Evolutionary conservation across 2,797 vertebrate species (phyloP).

Genomic region (Glossophaga mutica): DNA sequence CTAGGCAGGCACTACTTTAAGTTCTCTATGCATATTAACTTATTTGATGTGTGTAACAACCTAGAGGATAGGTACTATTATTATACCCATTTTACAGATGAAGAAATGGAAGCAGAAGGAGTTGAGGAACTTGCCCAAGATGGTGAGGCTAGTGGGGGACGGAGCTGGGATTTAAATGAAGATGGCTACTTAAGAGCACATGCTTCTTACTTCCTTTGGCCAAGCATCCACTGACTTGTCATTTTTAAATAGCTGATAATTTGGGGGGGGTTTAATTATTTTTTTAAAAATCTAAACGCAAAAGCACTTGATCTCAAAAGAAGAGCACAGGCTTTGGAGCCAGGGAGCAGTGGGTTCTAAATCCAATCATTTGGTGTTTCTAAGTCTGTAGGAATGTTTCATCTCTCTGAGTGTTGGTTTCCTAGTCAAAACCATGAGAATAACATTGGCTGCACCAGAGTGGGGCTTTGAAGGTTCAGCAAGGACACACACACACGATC

Average conservation of each 20-base stretch:
- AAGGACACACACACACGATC: not conserved
- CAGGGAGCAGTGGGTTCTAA: not conserved
- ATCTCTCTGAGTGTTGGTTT: not conserved
- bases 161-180: not conserved
- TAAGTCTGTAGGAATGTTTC: not conserved
- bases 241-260: not conserved
- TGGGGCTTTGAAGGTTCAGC: not conserved
- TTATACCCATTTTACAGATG: not conserved
- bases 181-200: not conserved
- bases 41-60: not conserved
- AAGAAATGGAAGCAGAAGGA: not conserved
- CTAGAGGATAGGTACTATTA: not conserved
- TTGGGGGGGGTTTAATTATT: not conserved
- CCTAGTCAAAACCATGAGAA: not conserved
- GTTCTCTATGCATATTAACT: not conserved
- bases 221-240: not conserved
- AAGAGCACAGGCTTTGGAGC: not conserved
- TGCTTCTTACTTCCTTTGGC: not conserved
- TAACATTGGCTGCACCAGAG: not conserved
- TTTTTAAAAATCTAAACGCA: not conserved
- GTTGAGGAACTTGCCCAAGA: not conserved
- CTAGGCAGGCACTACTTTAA: not conserved
- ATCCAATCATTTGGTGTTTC: not conserved
- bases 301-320: not conserved
- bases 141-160: not conserved